Percentiles rank a stretch among this genome's conserved stretches.
Conservation (phyloP, 1,140 invertebrate species). For the Pinna nobilis region DNA sequence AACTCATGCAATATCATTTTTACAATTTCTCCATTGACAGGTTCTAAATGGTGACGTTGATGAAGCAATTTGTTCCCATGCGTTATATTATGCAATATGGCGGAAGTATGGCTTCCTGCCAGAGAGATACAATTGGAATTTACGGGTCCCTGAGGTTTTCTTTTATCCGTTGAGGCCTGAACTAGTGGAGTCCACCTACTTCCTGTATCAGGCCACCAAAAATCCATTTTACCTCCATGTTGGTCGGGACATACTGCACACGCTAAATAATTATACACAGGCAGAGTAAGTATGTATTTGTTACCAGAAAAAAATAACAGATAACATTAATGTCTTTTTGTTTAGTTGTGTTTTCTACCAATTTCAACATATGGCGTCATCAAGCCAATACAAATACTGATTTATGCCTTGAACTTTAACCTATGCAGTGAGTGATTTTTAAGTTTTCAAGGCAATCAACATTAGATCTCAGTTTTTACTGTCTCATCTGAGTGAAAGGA, state of each 20-base stretch:
- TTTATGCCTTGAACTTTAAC: no score
- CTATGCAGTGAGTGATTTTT: no score
- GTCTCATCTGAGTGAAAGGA: no score
- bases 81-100: conserved; percentile 83
- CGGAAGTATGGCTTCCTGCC: conserved; percentile 81
- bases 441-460: no score
- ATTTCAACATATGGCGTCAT: no score
- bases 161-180: conserved; percentile 84
- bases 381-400: no score
- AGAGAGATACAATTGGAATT: conserved; percentile 83
- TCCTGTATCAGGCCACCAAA: conserved; percentile 83
- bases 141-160: conserved; percentile 79
- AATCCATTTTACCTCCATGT: conserved; percentile 85
- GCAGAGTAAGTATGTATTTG: conserved; percentile 76
- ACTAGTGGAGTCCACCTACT: conserved; percentile 83
- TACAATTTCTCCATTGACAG: conserved; percentile 66
- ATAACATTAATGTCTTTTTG: no score
- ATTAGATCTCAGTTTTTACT: no score
- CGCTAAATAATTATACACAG: conserved; percentile 79
- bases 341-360: conserved; percentile 4
- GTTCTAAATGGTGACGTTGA: conserved; percentile 83
- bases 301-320: no score
- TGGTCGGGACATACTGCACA: conserved; percentile 80
- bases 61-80: conserved; percentile 84
- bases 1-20: no score